Percentiles rank a stretch among this genome's conserved stretches.
Evolutionary conservation across 2,113 vertebrate genomes (phyloP).

Genomic region (Todiramphus saurophagus): DNA sequence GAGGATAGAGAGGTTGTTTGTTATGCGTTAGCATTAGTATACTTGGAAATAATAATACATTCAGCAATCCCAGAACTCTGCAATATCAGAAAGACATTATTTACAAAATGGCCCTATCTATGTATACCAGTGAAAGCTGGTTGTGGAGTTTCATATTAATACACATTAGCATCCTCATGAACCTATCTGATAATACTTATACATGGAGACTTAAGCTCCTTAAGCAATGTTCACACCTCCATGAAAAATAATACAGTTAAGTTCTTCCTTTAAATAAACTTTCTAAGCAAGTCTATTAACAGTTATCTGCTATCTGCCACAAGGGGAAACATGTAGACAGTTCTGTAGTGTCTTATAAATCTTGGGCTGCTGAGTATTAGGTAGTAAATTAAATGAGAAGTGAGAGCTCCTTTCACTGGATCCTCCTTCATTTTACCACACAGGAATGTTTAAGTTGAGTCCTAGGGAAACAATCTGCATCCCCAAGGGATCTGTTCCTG

Average conservation of each 20-base stretch:
- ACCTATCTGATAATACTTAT: conserved; percentile 59
- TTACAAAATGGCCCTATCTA: conserved; percentile 37
- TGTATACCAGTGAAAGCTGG: neutral
- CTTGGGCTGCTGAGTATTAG: conserved; percentile 55
- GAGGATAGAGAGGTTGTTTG: neutral
- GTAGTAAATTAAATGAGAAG: conserved; percentile 58
- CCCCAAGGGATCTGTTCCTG: neutral
- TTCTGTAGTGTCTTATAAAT: conserved; percentile 55
- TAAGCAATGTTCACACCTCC: conserved; percentile 68
- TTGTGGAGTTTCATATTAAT: conserved; percentile 54
- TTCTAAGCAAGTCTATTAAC: conserved; percentile 66
- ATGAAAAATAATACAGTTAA: conserved; percentile 61
- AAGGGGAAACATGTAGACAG: conserved; percentile 59
- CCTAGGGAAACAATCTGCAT: conserved; percentile 36
- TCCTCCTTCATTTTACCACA: conserved; percentile 38
- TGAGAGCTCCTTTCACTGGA: conserved; percentile 28
- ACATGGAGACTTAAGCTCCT: conserved; percentile 63
- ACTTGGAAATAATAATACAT: neutral
- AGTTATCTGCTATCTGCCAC: conserved; percentile 68
- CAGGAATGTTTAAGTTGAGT: conserved; percentile 44
- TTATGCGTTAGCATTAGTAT: neutral
- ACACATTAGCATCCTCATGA: conserved; percentile 49
- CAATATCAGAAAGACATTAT: conserved; percentile 30
- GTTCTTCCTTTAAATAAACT: conserved; percentile 69
- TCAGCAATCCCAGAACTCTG: neutral